A percentile compares a stretch with the other conserved stretches of the same genome.
Evolutionary conservation across 2,113 vertebrate species (phyloP).

Genomic region (Echinops telfairi): DNA sequence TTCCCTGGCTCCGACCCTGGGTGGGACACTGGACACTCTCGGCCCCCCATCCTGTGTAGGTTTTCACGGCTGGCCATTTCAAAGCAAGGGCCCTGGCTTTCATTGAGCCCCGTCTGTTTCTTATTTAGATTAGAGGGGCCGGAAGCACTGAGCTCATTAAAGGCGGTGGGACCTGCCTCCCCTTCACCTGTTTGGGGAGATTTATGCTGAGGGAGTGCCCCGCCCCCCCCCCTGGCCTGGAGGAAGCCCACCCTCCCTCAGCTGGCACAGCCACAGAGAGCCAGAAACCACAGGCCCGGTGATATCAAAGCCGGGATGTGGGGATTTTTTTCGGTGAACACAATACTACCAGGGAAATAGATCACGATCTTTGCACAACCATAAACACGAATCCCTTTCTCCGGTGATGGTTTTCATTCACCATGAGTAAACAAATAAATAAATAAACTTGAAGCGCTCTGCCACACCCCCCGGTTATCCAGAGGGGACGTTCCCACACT

Average conservation of each 20-base stretch:
- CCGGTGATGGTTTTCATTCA: background rate
- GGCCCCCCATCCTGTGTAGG: background rate
- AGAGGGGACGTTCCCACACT: fast-evolving
- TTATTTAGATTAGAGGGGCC: constrained; percentile 59
- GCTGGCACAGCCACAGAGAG: fast-evolving
- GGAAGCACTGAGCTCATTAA: constrained; percentile 62
- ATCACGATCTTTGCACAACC: background rate
- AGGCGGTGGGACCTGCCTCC: background rate
- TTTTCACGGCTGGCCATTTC: constrained; percentile 62
- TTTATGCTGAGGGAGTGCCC: background rate
- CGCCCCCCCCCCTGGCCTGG: too few species aligned
- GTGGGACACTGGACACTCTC: too few species aligned
- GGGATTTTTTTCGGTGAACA: background rate
- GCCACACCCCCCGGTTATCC: too few species aligned
- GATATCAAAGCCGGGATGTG: fast-evolving
- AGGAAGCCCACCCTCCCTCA: background rate
- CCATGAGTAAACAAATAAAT: too few species aligned
- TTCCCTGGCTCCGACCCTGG: background rate
- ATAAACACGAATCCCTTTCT: background rate
- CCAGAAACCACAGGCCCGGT: fast-evolving
- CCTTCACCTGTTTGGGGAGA: constrained; percentile 48
- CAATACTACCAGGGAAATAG: fast-evolving
- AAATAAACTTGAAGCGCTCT: too few species aligned
- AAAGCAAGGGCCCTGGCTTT: constrained; percentile 3
- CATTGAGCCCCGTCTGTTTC: constrained; percentile 53